These are phyloP conservation scores for Psittacula echo DNA, from an alignment of 2,797 vertebrate species.

Conservation along the genomic window DNA sequence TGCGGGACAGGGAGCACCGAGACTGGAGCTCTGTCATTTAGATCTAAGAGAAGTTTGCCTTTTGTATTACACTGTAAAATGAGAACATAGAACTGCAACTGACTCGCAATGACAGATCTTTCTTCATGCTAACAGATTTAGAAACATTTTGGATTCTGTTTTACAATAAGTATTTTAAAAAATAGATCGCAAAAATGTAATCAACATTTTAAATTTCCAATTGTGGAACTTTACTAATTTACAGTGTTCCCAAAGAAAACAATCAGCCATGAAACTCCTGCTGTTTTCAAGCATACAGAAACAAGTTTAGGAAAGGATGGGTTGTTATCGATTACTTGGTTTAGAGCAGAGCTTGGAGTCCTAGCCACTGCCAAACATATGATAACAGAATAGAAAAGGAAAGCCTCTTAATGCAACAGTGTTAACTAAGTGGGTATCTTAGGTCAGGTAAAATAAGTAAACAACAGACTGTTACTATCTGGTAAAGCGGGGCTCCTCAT, in stretches of 20 bases:
- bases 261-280: not conserved
- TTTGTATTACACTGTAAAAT: not conserved
- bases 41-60: slow-evolving; percentile 61
- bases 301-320: not conserved
- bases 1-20: slow-evolving; percentile 19
- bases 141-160: not conserved
- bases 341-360: not conserved
- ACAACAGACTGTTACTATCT: not conserved
- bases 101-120: not conserved
- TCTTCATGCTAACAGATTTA: slow-evolving; percentile 23
- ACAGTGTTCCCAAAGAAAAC: slow-evolving; percentile 30
- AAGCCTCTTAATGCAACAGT: not conserved
- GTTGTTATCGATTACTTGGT: not conserved
- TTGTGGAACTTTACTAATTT: slow-evolving; percentile 10
- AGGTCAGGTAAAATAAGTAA: not conserved
- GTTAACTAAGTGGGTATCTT: not conserved
- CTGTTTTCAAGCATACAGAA: not conserved
- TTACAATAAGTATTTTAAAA: not conserved
- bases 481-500: not conserved
- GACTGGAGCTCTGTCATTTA: slow-evolving; percentile 40
- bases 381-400: slow-evolving; percentile 2
- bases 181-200: not conserved
- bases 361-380: not conserved
- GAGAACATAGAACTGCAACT: slow-evolving; percentile 27
- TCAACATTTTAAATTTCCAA: not conserved